Evolutionary conservation across 2,797 vertebrate species (phyloP).

Genomic region (Hafferia zeledoni): DNA sequence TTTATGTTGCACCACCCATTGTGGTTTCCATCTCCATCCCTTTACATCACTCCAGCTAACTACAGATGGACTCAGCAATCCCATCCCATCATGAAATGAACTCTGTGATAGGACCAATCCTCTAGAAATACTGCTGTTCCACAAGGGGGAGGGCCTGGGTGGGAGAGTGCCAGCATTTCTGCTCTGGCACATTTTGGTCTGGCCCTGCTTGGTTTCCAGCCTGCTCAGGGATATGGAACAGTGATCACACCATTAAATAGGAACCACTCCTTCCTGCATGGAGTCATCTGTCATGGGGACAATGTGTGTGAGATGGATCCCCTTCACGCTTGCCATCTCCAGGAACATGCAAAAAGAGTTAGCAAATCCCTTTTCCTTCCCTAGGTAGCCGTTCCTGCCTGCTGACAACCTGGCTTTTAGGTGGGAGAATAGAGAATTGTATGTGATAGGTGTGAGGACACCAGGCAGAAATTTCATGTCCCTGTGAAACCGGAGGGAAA

Average conservation of each 20-base stretch:
- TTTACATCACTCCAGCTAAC: neutral
- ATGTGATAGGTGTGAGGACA: neutral
- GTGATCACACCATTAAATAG: neutral
- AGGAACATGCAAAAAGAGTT: neutral
- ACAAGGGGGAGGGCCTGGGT: neutral
- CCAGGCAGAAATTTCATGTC: neutral
- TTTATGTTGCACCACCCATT: neutral
- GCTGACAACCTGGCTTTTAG: neutral
- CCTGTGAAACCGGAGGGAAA: neutral
- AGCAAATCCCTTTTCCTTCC: neutral
- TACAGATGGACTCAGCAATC: neutral
- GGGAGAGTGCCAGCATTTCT: neutral
- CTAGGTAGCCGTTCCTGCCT: accelerated
- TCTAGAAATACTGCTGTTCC: neutral
- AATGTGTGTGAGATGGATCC: neutral
- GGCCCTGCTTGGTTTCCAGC: neutral
- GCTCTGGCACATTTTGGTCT: neutral
- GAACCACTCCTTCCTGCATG: neutral
- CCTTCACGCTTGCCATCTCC: accelerated
- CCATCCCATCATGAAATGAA: neutral
- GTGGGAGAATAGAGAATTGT: neutral
- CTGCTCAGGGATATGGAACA: neutral
- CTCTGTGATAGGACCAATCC: neutral
- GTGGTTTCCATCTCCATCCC: neutral
- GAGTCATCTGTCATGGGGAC: neutral